Percentiles rank a stretch among this genome's conserved stretches.
Evolutionary conservation across 2,797 vertebrate genomes (phyloP).

Genomic region (Thaleichthys pacificus): DNA sequence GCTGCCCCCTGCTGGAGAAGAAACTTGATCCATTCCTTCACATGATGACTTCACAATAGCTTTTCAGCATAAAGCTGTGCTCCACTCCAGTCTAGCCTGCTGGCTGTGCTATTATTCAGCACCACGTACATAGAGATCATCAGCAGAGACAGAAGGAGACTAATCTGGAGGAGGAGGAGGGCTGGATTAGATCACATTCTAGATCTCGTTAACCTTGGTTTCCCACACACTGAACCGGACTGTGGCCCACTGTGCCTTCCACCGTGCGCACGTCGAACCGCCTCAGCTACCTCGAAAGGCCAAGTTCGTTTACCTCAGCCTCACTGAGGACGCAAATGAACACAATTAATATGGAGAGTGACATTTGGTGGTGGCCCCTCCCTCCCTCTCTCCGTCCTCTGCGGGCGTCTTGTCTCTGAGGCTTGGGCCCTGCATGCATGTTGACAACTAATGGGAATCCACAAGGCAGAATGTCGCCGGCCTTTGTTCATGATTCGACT

Average conservation of each 20-base stretch:
- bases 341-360: conserved; percentile 65
- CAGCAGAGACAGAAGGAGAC: too few relatives aligned
- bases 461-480: conserved; percentile 28
- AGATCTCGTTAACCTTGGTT: conserved; percentile 37
- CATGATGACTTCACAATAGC: not conserved
- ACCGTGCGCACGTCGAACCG: not conserved
- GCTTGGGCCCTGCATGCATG: conserved; percentile 43
- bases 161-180: not conserved
- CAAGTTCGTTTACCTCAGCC: conserved; percentile 62
- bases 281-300: conserved; percentile 52
- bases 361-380: conserved; percentile 54
- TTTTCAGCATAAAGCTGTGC: not conserved
- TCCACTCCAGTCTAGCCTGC: not conserved
- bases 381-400: conserved; percentile 43
- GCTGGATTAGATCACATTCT: conserved; percentile 21
- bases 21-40: not conserved
- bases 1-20: not conserved
- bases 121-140: not conserved
- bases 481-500: conserved; percentile 44
- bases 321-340: conserved; percentile 38
- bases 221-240: conserved; percentile 32
- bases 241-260: too few relatives aligned
- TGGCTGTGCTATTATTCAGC: conserved; percentile 8
- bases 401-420: conserved; percentile 58
- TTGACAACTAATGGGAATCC: conserved; percentile 38